phyloP scores from a whole-genome alignment of 2,888 invertebrate species.

The Nomada hirtipes region DNA sequence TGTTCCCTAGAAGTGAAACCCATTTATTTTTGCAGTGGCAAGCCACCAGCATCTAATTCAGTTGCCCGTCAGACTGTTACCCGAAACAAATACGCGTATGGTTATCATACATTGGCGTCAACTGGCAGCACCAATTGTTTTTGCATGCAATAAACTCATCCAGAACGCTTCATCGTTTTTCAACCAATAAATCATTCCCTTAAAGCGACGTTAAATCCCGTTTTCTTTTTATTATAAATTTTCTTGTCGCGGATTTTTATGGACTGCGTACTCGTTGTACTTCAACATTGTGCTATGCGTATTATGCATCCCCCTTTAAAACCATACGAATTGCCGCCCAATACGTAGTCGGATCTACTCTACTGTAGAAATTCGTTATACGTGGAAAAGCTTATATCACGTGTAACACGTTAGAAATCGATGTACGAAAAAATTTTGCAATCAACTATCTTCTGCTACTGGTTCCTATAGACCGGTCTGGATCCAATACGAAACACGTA shows the following conservation, averaged over 20 bases:
- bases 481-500: neutral
- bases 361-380: constrained; percentile 2
- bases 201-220: too few species aligned
- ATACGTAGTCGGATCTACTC: neutral
- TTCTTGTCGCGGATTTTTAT: too few species aligned
- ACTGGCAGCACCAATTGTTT: neutral
- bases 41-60: constrained; percentile 35
- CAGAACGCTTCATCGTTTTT: neutral
- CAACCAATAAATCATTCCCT: too few species aligned
- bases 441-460: constrained; percentile 14
- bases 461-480: constrained; percentile 17
- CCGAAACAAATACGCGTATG: constrained; percentile 35
- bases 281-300: neutral
- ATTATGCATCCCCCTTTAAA: neutral
- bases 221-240: too few species aligned
- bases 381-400: neutral
- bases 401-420: neutral
- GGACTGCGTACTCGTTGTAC: neutral
- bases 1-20: constrained; percentile 50
- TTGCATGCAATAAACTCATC: neutral
- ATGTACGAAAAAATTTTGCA: neutral
- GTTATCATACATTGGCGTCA: neutral
- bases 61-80: constrained; percentile 17
- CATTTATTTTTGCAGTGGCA: constrained; percentile 49
- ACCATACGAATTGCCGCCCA: neutral